Conservation (phyloP, 2,113 vertebrate species). For the Vulpes lagopus region DNA sequence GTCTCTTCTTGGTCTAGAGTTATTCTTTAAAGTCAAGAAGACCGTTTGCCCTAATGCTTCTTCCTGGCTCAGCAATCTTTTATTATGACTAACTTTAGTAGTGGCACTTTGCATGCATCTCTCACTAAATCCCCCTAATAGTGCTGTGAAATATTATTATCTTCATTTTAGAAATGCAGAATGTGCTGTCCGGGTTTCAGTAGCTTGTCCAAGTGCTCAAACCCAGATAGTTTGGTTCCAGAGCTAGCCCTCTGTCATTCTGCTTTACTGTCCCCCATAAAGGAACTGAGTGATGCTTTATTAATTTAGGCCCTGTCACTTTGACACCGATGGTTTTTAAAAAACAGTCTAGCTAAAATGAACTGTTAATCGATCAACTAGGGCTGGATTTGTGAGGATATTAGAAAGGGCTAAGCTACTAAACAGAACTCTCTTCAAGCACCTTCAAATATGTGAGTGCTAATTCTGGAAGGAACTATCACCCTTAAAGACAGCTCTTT, state of each 20-base stretch:
- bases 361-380: background rate
- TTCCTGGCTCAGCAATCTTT: background rate
- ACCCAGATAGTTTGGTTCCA: background rate
- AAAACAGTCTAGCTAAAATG: background rate
- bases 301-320: background rate
- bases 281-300: background rate
- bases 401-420: background rate
- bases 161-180: background rate
- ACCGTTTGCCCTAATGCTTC: background rate
- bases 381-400: background rate
- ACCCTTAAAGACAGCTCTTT: background rate
- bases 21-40: conserved; percentile 6
- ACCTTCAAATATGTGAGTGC: background rate
- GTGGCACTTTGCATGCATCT: background rate
- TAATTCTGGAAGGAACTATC: background rate
- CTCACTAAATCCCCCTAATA: background rate
- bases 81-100: background rate
- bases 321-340: background rate
- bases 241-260: background rate
- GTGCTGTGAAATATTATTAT: background rate
- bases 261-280: background rate
- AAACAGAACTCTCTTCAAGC: background rate
- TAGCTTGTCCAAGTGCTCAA: background rate
- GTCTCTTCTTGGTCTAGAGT: background rate
- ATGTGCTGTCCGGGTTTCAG: background rate